Base-by-base conservation (phyloP, 2,888 invertebrate species). In the Cotesia congregata region DNA sequence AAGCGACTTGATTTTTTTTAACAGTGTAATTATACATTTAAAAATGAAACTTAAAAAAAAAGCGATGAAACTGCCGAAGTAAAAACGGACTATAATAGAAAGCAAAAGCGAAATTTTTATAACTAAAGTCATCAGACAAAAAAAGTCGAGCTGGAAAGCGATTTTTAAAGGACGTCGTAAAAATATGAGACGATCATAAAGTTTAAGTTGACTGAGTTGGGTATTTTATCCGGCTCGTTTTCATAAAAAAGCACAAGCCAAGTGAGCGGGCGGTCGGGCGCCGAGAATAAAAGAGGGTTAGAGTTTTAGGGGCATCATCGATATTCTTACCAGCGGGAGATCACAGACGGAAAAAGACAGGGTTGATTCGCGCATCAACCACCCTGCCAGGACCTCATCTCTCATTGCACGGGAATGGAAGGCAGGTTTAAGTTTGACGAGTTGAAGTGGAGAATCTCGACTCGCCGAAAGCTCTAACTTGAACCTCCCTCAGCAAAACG, bases 161-260 rank as follows among this genome's bases (percentile, higher is more conserved):
- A 74, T 70, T 65, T 70, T 67, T 15, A 73, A 70, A 67, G 78
- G 72, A 76, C 78, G 72, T 68, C 78, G 78, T 80, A 80, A 80
- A 81, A 80, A 76, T 79, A 80, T 80, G 79, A 77, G 75, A 74
- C 73, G 69, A 73, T 61, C 72, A 77, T 77, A 80, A 77, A 79
- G 79, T 78, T 77, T 75, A 77, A 78, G 70, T 74, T 59, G 77
- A 71, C 77, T 75, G 65, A 74, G 69, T 65, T 69, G 76, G 77
- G 78, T 78, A 79, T 80, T 81, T 81, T 81, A 81, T 81, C 79
- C 77, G 70, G 75, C 78, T 78, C 78, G 77, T 78, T 81, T 65
- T 80, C 78, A 79, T 75, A 77, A 80, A 80, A 72, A 72, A 75
- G 50, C 59, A 61, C 59, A 38, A n/a, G 61, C 15, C 50, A 70